Evolutionary conservation across 2,797 vertebrate species (phyloP).

Genomic region (Jordanella pulchra): DNA sequence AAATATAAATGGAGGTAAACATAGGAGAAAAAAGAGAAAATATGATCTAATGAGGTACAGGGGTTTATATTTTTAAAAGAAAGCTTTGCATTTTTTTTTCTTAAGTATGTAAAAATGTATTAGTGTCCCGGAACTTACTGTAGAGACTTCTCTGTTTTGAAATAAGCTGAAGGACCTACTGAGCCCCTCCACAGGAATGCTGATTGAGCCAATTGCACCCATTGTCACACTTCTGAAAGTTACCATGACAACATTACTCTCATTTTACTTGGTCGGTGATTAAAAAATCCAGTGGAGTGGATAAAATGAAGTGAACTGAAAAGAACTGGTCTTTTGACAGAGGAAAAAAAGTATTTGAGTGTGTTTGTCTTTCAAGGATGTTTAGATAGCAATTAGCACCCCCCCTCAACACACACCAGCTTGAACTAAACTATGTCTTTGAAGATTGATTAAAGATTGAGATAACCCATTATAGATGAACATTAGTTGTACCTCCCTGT

Average conservation of each 20-base stretch:
- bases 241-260: constrained; percentile 84
- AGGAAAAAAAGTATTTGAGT: constrained; percentile 15
- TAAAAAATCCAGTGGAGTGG: constrained; percentile 78
- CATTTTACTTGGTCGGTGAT: constrained; percentile 81
- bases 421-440: constrained; percentile 51
- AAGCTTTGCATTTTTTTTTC: background rate
- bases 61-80: background rate
- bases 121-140: background rate
- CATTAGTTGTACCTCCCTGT: constrained; percentile 27
- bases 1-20: background rate
- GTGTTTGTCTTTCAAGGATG: constrained; percentile 73
- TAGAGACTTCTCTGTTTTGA: constrained; percentile 18
- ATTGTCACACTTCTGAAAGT: constrained; percentile 81
- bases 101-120: too few species aligned
- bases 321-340: constrained; percentile 25
- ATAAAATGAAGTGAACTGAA: constrained; percentile 48
- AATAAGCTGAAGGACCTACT: constrained; percentile 62
- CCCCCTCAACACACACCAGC: constrained; percentile 17
- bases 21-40: background rate
- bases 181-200: constrained; percentile 56
- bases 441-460: constrained; percentile 57
- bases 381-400: constrained; percentile 85
- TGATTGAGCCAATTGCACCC: constrained; percentile 75
- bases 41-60: background rate
- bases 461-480: constrained; percentile 52